A percentile compares a stretch with the other conserved stretches of the same genome.
phyloP scores from a whole-genome alignment of 2,888 invertebrate species.

The Atrina japonica region DNA sequence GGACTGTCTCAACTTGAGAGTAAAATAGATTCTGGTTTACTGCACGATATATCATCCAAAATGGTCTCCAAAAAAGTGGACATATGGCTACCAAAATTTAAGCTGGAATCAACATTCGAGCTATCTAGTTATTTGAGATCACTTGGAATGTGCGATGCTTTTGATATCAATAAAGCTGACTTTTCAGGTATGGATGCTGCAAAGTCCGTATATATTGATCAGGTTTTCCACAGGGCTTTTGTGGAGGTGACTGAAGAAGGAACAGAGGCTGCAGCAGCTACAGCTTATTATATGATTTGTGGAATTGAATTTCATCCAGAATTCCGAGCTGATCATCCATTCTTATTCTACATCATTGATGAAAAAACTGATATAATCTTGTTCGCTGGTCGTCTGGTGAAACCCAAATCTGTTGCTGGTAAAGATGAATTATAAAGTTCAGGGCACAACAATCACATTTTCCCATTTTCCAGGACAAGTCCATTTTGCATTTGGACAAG shows the following conservation, averaged over 20 bases:
- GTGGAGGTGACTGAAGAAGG: constrained; percentile 79
- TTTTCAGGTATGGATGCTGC: constrained; percentile 70
- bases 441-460: no score
- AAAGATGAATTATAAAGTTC: no score
- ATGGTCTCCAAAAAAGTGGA: constrained; percentile 28
- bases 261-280: constrained; percentile 77
- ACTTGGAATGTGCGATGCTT: constrained; percentile 72
- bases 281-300: constrained; percentile 54
- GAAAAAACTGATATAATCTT: constrained; percentile 25
- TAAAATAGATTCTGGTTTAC: constrained; percentile 10
- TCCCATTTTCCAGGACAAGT: no score
- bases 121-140: constrained; percentile 42
- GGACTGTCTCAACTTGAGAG: constrained; percentile 57
- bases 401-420: not conserved
- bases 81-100: constrained; percentile 64
- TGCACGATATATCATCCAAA: constrained; percentile 10
- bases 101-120: constrained; percentile 54
- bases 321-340: constrained; percentile 40
- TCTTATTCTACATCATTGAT: constrained; percentile 40
- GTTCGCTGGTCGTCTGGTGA: constrained; percentile 27
- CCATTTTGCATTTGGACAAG: no score
- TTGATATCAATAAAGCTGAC: constrained; percentile 65
- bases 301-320: constrained; percentile 27
- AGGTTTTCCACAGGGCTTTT: constrained; percentile 77
- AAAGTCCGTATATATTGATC: constrained; percentile 64